A percentile compares a stretch with the other conserved stretches of the same genome.
phyloP scores from a whole-genome alignment of 2,113 vertebrate genomes.

The Epinephelus fuscoguttatus region DNA sequence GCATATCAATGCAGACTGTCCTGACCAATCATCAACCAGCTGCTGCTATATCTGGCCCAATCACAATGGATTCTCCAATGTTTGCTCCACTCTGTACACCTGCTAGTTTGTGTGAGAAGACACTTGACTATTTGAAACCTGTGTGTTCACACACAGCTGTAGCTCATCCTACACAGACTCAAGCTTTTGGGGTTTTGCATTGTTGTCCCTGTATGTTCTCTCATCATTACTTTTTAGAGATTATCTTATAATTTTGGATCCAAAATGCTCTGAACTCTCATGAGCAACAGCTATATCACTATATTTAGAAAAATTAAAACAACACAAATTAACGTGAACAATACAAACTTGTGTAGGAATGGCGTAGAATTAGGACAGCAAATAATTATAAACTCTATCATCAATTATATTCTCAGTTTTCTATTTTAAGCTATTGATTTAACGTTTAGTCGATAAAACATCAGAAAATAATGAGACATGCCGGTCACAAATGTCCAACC shows the following conservation, averaged over 20 bases:
- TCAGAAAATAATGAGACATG: not conserved
- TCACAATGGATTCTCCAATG: not conserved
- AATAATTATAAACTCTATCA: not conserved
- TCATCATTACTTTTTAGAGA: not conserved
- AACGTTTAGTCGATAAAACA: not conserved
- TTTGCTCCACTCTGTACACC: constrained; percentile 6
- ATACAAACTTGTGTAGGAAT: not conserved
- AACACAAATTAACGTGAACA: not conserved
- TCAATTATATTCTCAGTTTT: not conserved
- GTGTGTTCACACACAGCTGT: not conserved
- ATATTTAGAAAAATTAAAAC: not conserved
- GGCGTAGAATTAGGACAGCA: not conserved
- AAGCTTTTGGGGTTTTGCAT: not conserved
- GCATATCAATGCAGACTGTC: constrained; percentile 35
- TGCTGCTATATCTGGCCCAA: constrained; percentile 26
- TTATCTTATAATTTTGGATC: no score
- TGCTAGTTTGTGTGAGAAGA: constrained; percentile 38
- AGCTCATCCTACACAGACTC: not conserved
- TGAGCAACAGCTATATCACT: not conserved
- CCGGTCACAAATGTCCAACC: not conserved
- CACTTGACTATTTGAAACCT: constrained; percentile 14
- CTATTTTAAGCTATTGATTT: not conserved
- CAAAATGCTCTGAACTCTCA: not conserved
- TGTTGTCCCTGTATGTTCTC: not conserved
- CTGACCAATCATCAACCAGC: constrained; percentile 23